phyloP scores from a whole-genome alignment of 2,797 vertebrate species.

The Sus cebifrons region DNA sequence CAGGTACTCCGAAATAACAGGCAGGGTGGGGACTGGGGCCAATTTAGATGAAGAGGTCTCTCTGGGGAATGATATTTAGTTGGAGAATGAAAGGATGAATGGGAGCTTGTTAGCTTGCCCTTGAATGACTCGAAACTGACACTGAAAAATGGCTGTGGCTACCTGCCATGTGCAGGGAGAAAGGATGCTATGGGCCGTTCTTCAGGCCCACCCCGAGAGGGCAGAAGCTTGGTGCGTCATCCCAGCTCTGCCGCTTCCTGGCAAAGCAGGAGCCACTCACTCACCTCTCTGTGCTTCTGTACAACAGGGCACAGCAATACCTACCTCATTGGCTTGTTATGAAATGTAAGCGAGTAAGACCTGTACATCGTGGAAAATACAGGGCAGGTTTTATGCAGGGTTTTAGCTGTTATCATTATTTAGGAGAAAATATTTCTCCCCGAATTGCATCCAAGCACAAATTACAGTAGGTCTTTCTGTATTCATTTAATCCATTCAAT shows the following conservation, averaged over 20 bases:
- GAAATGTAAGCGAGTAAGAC: neutral
- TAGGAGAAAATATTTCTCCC: neutral
- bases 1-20: neutral
- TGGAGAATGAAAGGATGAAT: neutral
- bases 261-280: neutral
- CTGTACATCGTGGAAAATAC: neutral
- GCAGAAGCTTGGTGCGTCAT: rapidly evolving
- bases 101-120: slow-evolving; percentile 1
- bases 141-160: neutral
- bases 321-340: neutral
- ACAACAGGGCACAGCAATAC: rapidly evolving
- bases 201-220: neutral
- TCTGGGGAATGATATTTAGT: neutral
- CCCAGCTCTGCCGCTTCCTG: neutral
- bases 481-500: neutral
- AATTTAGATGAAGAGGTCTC: neutral
- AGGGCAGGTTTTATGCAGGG: too few species aligned
- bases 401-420: neutral
- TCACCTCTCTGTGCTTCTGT: neutral
- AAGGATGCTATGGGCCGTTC: neutral
- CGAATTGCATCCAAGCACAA: neutral
- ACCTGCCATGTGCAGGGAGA: neutral
- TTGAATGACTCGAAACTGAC: neutral
- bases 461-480: neutral
- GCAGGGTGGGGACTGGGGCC: neutral